These are phyloP conservation scores for Marcusenius ussheri DNA, from an alignment of 2,113 vertebrate genomes.

Conservation along the genomic window DNA sequence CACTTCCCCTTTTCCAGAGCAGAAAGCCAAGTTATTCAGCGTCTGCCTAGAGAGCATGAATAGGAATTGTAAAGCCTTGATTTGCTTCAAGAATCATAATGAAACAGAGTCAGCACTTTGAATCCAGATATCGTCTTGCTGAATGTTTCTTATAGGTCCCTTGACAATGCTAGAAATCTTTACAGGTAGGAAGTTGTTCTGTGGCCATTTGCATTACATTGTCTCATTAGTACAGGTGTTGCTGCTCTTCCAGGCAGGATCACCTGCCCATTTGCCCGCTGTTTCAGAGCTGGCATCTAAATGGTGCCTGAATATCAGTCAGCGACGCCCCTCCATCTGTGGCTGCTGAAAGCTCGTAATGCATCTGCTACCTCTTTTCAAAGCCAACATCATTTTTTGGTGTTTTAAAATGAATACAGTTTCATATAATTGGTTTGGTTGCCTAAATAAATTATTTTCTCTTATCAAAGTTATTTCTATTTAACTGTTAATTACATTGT, in stretches of 20 bases:
- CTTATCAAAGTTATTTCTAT: background rate
- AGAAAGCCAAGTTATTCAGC: background rate
- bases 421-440: background rate
- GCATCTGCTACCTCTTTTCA: background rate
- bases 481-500: background rate
- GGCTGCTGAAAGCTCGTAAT: background rate
- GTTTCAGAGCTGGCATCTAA: constrained; percentile 26
- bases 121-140: background rate
- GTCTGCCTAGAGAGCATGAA: background rate
- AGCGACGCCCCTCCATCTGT: constrained; percentile 5
- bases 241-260: constrained; percentile 1
- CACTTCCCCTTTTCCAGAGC: background rate
- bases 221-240: constrained; percentile 33
- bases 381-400: background rate
- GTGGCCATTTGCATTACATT: constrained; percentile 8
- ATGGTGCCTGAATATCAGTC: constrained; percentile 44
- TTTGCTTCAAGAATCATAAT: background rate
- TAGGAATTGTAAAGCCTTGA: background rate
- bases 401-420: background rate
- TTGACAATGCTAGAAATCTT: background rate
- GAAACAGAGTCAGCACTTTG: background rate
- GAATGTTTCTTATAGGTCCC: background rate
- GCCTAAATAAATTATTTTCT: background rate
- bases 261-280: background rate
- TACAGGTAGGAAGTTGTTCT: constrained; percentile 13